Percentiles rank a stretch among this genome's conserved stretches.
Conservation (phyloP, 2,797 vertebrate species). For the Morus bassanus region DNA sequence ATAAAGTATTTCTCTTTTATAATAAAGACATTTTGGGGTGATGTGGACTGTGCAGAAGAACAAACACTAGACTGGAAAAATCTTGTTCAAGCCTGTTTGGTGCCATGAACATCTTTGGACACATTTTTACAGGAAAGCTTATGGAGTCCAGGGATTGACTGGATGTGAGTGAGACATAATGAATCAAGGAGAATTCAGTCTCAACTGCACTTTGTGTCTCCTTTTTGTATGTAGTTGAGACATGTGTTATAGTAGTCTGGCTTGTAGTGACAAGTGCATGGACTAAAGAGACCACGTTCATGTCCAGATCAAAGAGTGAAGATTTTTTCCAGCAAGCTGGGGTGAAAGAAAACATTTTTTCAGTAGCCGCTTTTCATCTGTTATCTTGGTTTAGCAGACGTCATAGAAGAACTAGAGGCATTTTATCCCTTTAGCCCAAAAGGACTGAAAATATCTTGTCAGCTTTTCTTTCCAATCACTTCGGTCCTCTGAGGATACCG, state of each 20-base stretch:
- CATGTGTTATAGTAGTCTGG: neutral
- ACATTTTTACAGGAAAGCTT: neutral
- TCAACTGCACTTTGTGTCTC: neutral
- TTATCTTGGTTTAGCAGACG: neutral
- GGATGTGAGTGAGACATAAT: neutral
- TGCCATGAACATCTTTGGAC: neutral
- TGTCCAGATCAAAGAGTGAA: neutral
- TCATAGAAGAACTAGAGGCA: neutral
- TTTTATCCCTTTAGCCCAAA: neutral
- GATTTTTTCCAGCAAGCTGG: neutral
- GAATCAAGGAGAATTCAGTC: neutral
- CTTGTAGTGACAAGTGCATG: neutral
- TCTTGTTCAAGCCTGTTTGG: neutral
- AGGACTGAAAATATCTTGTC: neutral
- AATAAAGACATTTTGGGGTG: neutral
- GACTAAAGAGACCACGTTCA: neutral
- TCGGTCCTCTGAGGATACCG: neutral
- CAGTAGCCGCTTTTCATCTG: neutral
- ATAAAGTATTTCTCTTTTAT: neutral
- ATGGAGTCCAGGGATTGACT: neutral
- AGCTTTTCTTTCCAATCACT: neutral
- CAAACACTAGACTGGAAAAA: neutral
- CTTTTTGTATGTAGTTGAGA: neutral
- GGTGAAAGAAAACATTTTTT: neutral
- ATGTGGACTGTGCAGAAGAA: neutral